Percentiles rank a stretch among this genome's conserved stretches.
phyloP scores from a whole-genome alignment of 2,888 invertebrate genomes.

The Linhomoeus sp. region DNA sequence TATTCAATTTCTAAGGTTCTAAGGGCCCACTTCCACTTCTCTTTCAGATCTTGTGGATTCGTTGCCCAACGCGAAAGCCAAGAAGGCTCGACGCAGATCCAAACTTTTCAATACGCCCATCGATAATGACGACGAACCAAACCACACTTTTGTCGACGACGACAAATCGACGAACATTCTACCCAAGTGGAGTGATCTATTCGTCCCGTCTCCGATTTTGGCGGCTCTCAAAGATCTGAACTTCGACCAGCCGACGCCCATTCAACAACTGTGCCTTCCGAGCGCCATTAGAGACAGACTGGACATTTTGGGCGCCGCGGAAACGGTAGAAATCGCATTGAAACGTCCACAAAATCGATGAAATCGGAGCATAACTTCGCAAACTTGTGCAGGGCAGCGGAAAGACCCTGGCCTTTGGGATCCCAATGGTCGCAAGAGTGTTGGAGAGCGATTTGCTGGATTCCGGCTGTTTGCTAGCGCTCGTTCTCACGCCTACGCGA shows the following conservation, averaged over 20 bases:
- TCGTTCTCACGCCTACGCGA: conserved; percentile 82
- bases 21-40: too few relatives aligned
- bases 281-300: conserved; percentile 62
- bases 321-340: conserved; percentile 42
- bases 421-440: conserved; percentile 72
- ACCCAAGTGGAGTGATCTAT: conserved; percentile 34
- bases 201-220: conserved; percentile 46
- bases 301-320: conserved; percentile 92
- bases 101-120: too few relatives aligned
- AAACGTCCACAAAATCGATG: background rate
- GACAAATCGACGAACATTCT: too few relatives aligned
- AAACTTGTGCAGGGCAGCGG: conserved; percentile 57
- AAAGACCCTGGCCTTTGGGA: conserved; percentile 88
- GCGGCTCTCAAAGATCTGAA: conserved; percentile 52
- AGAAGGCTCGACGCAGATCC: too few relatives aligned
- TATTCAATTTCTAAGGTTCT: too few relatives aligned
- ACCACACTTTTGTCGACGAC: background rate
- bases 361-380: background rate
- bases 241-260: conserved; percentile 63
- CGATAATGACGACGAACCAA: too few relatives aligned
- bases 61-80: too few relatives aligned
- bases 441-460: conserved; percentile 40
- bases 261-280: conserved; percentile 57
- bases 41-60: too few relatives aligned
- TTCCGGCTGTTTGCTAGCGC: conserved; percentile 37